These are phyloP conservation scores for Hippocampus guttulatus DNA, from an alignment of 2,113 vertebrate species.

Conservation along the genomic window DNA sequence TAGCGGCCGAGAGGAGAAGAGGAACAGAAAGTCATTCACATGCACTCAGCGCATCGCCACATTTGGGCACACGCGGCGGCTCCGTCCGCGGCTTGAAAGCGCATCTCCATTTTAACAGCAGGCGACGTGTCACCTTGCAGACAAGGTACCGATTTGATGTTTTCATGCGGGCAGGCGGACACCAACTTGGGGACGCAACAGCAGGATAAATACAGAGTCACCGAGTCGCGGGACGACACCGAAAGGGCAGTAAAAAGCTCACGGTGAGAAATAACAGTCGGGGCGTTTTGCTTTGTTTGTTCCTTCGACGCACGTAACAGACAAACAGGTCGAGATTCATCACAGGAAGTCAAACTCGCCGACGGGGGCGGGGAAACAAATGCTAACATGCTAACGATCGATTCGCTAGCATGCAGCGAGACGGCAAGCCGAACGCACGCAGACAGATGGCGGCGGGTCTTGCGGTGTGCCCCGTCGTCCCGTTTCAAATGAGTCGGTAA, in stretches of 20 bases:
- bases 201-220: not conserved
- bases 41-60: constrained; percentile 10
- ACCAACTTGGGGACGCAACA: not conserved
- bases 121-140: constrained; percentile 2
- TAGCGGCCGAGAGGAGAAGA: not conserved
- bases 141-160: not conserved
- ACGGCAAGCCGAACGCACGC: no score
- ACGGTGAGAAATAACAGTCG: not conserved
- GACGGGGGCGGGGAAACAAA: no score
- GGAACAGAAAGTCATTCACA: constrained; percentile 6
- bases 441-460: no score
- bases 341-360: no score
- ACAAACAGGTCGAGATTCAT: no score
- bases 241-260: not conserved
- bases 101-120: constrained; percentile 4
- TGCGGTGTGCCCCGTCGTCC: no score
- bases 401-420: no score
- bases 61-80: constrained; percentile 19
- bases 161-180: not conserved
- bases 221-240: not conserved
- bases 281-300: no score
- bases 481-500: no score
- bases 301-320: no score
- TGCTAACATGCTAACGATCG: no score
- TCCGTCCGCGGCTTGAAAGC: constrained; percentile 18